Conservation (phyloP, 37 sponge, comb jelly and placozoan species). For the Chondrosia reniformis region DNA sequence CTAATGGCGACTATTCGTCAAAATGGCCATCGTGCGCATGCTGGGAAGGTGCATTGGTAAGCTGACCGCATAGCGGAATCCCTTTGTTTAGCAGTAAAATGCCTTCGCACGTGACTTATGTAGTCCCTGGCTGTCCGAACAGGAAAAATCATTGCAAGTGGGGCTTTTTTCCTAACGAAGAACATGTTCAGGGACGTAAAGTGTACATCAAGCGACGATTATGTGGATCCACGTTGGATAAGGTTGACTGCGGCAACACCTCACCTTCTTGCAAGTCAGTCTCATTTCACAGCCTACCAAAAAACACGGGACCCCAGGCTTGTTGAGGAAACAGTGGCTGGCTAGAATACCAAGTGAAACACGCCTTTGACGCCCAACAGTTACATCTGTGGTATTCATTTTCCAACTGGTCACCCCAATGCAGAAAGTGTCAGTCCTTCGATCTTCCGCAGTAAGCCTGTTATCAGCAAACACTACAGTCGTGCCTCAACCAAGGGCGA, state of each 20-base stretch:
- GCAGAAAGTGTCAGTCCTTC: not conserved
- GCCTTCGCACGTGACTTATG: constrained; percentile 23
- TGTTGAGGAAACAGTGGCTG: not conserved
- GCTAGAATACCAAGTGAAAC: not conserved
- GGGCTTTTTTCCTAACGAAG: constrained; percentile 21
- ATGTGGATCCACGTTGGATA: constrained; percentile 10
- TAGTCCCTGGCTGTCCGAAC: constrained; percentile 21
- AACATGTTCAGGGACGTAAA: constrained; percentile 17
- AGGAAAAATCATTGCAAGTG: constrained; percentile 24
- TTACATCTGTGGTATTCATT: constrained; percentile 26
- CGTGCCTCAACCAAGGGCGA: constrained; percentile 1
- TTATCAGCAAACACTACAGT: not conserved
- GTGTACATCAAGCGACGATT: constrained; percentile 21
- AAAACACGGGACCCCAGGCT: not conserved
- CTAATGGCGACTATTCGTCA: constrained; percentile 14
- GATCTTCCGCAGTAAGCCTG: constrained; percentile 1
- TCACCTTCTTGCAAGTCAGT: not conserved
- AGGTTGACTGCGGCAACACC: constrained; percentile 7
- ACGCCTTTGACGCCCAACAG: constrained; percentile 13
- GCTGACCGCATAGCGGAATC: not conserved
- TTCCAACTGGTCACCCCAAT: not conserved
- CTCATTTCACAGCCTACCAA: constrained; percentile 9
- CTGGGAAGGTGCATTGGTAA: not conserved
- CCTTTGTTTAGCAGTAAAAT: not conserved
- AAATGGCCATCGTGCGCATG: constrained; percentile 9